phyloP scores from a whole-genome alignment of 2,113 vertebrate genomes.

The Tautogolabrus adspersus region DNA sequence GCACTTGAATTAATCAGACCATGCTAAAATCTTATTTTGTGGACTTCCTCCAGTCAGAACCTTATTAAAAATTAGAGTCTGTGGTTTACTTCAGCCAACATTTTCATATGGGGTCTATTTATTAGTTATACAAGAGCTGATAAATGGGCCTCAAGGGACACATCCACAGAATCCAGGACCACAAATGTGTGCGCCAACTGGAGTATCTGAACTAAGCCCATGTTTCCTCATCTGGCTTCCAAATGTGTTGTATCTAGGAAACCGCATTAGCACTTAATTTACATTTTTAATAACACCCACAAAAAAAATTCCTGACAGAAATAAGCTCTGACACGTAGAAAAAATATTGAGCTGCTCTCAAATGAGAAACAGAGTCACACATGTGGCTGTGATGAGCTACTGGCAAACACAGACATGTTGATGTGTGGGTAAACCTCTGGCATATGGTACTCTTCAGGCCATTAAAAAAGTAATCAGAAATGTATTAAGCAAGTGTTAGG shows the following conservation, averaged over 20 bases:
- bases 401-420: constrained; percentile 43
- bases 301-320: constrained; percentile 14
- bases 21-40: neutral
- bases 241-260: constrained; percentile 37
- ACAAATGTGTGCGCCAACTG: constrained; percentile 28
- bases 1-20: neutral
- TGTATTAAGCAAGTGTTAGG: constrained; percentile 21
- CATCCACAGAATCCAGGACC: constrained; percentile 30
- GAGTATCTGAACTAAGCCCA: constrained; percentile 11
- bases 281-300: constrained; percentile 29
- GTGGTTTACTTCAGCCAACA: constrained; percentile 27
- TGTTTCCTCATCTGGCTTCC: constrained; percentile 39
- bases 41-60: neutral
- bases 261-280: constrained; percentile 41
- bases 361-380: constrained; percentile 31
- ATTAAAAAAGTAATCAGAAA: constrained; percentile 29
- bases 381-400: constrained; percentile 56
- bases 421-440: constrained; percentile 16
- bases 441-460: neutral
- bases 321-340: neutral
- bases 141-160: constrained; percentile 34
- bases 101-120: constrained; percentile 48
- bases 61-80: constrained; percentile 10
- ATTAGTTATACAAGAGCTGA: constrained; percentile 30
- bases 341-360: constrained; percentile 10